Conservation (phyloP, 1,140 invertebrate species). For the Sitobion miscanthi region DNA sequence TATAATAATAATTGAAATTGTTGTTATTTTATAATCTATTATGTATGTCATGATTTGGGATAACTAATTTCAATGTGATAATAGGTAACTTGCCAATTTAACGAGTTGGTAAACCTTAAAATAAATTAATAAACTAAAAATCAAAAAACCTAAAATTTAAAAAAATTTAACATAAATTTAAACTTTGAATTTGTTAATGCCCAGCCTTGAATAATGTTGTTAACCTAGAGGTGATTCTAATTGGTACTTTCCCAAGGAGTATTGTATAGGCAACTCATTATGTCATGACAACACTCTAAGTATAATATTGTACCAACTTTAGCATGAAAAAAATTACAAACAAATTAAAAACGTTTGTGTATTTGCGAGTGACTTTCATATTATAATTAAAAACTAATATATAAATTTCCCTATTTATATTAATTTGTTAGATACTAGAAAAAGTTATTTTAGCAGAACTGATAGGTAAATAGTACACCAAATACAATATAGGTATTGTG, state of each 20-base stretch:
- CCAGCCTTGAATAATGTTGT: background rate
- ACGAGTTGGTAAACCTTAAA: background rate
- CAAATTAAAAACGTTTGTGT: background rate
- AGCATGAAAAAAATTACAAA: background rate
- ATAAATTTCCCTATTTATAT: background rate
- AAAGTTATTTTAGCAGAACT: constrained; percentile 22
- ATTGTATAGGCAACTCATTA: background rate
- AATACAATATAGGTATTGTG: background rate
- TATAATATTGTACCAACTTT: too few species aligned
- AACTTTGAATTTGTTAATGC: background rate
- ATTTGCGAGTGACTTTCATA: too few species aligned
- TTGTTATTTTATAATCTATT: too few species aligned
- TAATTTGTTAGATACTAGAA: constrained; percentile 1
- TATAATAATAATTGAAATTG: too few species aligned
- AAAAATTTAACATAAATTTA: background rate
- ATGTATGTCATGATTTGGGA: too few species aligned
- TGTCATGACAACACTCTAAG: background rate
- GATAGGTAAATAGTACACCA: background rate
- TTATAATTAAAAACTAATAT: background rate
- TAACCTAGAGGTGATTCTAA: background rate
- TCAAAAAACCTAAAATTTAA: background rate
- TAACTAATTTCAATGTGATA: too few species aligned
- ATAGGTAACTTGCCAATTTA: too few species aligned
- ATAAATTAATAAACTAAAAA: too few species aligned
- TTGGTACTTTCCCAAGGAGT: background rate